Evolutionary conservation across 2,888 invertebrate genomes (phyloP).

Genomic region (Odiellus spinosus): DNA sequence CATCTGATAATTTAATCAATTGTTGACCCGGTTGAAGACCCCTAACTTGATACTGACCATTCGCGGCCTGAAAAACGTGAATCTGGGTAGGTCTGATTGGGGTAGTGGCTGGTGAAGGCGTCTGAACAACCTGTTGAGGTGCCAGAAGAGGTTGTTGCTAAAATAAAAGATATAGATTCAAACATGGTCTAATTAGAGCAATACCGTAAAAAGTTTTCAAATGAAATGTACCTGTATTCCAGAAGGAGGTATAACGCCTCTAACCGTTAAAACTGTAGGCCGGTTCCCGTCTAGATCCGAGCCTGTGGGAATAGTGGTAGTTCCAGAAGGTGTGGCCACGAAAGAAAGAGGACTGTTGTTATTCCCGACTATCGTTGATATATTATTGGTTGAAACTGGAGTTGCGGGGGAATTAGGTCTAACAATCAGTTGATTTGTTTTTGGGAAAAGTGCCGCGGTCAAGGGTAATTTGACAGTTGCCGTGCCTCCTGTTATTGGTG

Average conservation of each 20-base stretch:
- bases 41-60: conserved; percentile 78
- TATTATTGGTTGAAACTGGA: conserved; percentile 19
- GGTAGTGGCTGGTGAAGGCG: conserved; percentile 12
- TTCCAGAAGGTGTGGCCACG: too few species aligned
- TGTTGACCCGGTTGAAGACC: conserved; percentile 76
- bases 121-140: conserved; percentile 6
- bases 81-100: conserved; percentile 40
- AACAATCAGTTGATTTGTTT: conserved; percentile 13
- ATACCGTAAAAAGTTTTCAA: too few species aligned
- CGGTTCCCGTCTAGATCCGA: too few species aligned
- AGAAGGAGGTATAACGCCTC: too few species aligned
- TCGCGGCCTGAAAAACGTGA: conserved; percentile 74
- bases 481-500: conserved; percentile 4
- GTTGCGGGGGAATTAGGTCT: conserved; percentile 38
- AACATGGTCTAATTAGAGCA: too few species aligned
- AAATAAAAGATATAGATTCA: too few species aligned
- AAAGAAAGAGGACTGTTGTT: too few species aligned
- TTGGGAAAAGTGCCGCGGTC: conserved; percentile 19
- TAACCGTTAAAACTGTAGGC: too few species aligned
- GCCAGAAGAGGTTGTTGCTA: too few species aligned
- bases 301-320: too few species aligned
- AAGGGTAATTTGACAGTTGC: conserved; percentile 14
- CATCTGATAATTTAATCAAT: conserved; percentile 80
- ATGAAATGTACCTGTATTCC: too few species aligned
- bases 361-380: too few species aligned